Evolutionary conservation across 2,113 vertebrate species (phyloP), one percentile per base, ranked within the genome.

Genomic region (Nettapus auritus): DNA sequence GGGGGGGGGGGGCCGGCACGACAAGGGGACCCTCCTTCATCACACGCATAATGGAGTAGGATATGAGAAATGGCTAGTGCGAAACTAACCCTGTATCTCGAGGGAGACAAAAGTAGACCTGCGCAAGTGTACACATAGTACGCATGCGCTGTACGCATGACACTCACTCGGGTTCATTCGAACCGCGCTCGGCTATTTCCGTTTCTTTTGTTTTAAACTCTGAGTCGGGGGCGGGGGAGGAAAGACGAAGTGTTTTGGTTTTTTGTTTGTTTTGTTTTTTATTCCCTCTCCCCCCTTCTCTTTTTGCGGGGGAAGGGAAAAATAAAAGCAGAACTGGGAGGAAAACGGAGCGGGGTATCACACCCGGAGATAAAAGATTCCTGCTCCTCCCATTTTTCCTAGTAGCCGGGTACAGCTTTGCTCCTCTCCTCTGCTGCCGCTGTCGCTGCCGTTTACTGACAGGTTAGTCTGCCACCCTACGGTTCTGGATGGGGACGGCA

Each of bases 181-280:
- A 55, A 40, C 44, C 18, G 11, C 33, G 33, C 55, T 89, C 79
- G 88, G 71, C 64, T 83, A 83, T 83, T 90, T 90, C 88, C 88
- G 80, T 77, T n/a, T 70, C 88, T 46, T 89, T 89, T 89, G 79
- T 89, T 89, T 89, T 89, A 89, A 70, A 70, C 48, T 71, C 85
- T 18, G 78, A 69, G 46, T 82, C 38, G 19, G 55, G 53, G 60
- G 3, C 57, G 42, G 13, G 14, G 50, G 40, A 26, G 18, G 29
- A 29, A 28, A 57, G 59, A 31, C 17, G 19, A 46, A 46, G 44
- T 46, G 44, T 17, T 46, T 46, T 46, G 44, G 7, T 46, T 46
- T 46, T 46, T 46, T 46, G 44, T 46, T 46, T 46, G 44, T 46
- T 46, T 46, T 46, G 44, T 46, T 46, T 46, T 46, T 46, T 46